Evolutionary conservation across 2,888 invertebrate species (phyloP).

Genomic region (Melinopterus prodromus): DNA sequence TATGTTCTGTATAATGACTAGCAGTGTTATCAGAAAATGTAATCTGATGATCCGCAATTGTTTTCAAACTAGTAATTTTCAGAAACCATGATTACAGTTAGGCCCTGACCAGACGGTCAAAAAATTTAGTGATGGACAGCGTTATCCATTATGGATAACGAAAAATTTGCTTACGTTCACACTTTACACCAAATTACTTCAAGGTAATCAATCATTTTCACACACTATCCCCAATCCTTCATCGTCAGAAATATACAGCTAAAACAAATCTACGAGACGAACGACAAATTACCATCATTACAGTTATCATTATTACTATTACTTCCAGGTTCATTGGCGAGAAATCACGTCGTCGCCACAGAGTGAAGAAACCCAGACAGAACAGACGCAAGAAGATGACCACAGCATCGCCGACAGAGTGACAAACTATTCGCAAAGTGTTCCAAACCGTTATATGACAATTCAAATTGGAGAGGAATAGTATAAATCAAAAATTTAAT

Average conservation of each 20-base stretch:
- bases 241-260: not conserved
- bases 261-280: not conserved
- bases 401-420: not conserved
- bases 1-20: too few species aligned
- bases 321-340: not conserved
- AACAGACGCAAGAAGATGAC: not conserved
- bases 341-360: not conserved
- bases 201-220: not conserved
- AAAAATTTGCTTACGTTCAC: not conserved
- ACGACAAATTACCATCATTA: not conserved
- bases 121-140: too few species aligned
- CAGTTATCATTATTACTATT: not conserved
- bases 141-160: too few species aligned
- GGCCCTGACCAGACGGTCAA: too few species aligned
- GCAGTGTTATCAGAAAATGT: too few species aligned
- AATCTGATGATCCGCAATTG: too few species aligned
- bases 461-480: not conserved
- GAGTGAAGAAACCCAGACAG: not conserved
- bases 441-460: not conserved
- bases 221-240: not conserved
- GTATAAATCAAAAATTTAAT: constrained; percentile 4
- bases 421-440: not conserved
- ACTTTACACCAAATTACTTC: not conserved
- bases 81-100: too few species aligned
- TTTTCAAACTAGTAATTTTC: too few species aligned